Conservation (phyloP, 2,888 invertebrate genomes). For the Branchellion lobata region DNA sequence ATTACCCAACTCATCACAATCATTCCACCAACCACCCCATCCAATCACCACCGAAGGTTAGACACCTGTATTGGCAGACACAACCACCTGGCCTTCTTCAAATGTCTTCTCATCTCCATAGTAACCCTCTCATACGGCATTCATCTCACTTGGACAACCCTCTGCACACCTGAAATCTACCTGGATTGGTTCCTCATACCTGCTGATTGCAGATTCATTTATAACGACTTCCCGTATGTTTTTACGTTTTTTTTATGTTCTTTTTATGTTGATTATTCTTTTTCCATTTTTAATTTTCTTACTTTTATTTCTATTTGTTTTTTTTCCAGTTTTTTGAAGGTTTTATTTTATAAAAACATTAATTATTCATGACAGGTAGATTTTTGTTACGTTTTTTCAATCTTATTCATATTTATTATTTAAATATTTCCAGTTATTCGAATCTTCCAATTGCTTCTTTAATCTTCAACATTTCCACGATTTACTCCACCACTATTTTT, state of each 20-base stretch:
- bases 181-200: slow-evolving; percentile 74
- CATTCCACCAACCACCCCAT: too few relatives aligned
- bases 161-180: slow-evolving; percentile 77
- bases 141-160: slow-evolving; percentile 80
- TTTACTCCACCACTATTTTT: too few relatives aligned
- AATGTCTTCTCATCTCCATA: slow-evolving; percentile 58
- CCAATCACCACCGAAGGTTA: slow-evolving; percentile 59
- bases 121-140: slow-evolving; percentile 68
- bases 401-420: too few relatives aligned
- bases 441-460: too few relatives aligned
- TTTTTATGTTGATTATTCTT: neutral
- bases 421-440: too few relatives aligned
- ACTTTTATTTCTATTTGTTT: neutral
- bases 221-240: slow-evolving; percentile 69
- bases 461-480: too few relatives aligned
- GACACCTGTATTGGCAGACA: slow-evolving; percentile 60
- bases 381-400: too few relatives aligned
- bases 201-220: slow-evolving; percentile 81
- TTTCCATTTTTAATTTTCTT: neutral
- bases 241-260: neutral
- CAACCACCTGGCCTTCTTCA: slow-evolving; percentile 61
- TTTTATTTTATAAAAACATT: too few relatives aligned
- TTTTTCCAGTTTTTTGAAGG: too few relatives aligned
- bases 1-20: too few relatives aligned
- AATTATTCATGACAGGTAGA: too few relatives aligned